A percentile compares a stretch with the other conserved stretches of the same genome.
Conservation (phyloP, 2,113 vertebrate species). For the Rana temporaria region DNA sequence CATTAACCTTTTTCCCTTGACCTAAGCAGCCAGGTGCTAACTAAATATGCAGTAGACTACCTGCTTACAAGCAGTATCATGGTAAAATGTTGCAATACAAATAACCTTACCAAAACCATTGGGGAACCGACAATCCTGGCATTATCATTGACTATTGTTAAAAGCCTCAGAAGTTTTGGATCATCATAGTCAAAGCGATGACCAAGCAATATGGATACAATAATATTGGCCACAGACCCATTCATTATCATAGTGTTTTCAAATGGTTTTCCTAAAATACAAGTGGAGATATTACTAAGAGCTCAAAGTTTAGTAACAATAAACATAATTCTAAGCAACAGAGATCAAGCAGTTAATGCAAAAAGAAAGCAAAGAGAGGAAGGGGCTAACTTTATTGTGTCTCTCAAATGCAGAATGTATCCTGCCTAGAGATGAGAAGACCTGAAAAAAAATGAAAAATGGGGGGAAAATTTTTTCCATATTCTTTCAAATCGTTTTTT, state of each 20-base stretch:
- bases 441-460: too few relatives aligned
- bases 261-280: background rate
- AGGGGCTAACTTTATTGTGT: too few relatives aligned
- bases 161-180: background rate
- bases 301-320: background rate
- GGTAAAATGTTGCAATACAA: too few relatives aligned
- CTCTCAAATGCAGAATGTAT: too few relatives aligned
- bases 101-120: background rate
- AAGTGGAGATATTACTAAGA: background rate
- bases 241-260: background rate
- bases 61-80: too few relatives aligned
- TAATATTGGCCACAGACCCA: conserved; percentile 36
- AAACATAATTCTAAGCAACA: too few relatives aligned
- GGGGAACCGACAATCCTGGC: background rate
- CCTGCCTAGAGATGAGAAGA: too few relatives aligned
- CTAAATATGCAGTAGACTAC: too few relatives aligned
- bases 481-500: too few relatives aligned
- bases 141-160: conserved; percentile 2
- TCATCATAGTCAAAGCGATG: conserved; percentile 46
- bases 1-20: too few relatives aligned
- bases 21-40: too few relatives aligned
- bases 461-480: too few relatives aligned
- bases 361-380: background rate
- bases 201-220: conserved; percentile 26
- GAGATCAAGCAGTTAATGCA: background rate